Percentiles rank a stretch among this genome's conserved stretches.
phyloP scores from a whole-genome alignment of 2,888 invertebrate species.

The Drosophila limbata region DNA sequence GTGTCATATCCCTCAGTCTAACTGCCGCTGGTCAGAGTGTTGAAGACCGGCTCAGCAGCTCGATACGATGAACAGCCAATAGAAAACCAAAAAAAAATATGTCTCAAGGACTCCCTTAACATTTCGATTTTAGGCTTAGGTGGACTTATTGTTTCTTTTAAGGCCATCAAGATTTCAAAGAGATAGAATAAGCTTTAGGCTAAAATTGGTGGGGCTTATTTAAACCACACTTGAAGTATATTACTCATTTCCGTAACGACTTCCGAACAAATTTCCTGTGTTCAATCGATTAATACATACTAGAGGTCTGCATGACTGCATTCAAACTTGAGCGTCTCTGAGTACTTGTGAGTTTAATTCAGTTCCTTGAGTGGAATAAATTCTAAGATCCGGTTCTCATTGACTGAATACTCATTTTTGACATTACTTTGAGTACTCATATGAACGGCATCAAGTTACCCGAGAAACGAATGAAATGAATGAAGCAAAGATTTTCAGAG shows the following conservation, averaged over 20 bases:
- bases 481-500: too few relatives aligned
- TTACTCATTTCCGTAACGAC: conserved; percentile 21
- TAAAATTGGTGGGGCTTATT: background rate
- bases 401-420: too few relatives aligned
- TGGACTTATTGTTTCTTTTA: background rate
- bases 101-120: too few relatives aligned
- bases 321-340: too few relatives aligned
- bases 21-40: conserved; percentile 25
- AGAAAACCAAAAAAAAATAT: too few relatives aligned
- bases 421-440: too few relatives aligned
- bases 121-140: background rate
- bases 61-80: background rate
- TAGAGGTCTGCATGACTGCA: too few relatives aligned
- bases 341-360: too few relatives aligned
- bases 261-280: conserved; percentile 20
- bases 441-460: too few relatives aligned
- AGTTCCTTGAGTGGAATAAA: too few relatives aligned
- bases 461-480: too few relatives aligned
- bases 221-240: background rate
- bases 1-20: conserved; percentile 32
- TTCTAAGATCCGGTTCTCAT: too few relatives aligned
- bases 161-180: background rate
- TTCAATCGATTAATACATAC: conserved; percentile 27
- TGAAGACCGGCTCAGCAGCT: conserved; percentile 77
- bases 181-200: background rate